Conservation (phyloP, 2,888 invertebrate species). For the Tipula vernalis region DNA sequence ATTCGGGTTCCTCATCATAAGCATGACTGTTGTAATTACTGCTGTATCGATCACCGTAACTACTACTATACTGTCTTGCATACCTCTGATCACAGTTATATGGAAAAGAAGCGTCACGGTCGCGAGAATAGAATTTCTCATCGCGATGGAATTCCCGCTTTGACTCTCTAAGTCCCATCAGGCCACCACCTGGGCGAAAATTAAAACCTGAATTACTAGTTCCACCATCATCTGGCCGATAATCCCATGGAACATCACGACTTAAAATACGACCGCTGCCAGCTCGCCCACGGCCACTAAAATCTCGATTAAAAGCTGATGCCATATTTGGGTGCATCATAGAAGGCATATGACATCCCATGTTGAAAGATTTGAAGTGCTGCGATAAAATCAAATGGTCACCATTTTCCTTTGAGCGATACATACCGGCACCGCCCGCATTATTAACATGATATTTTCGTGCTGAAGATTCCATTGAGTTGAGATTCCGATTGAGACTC, state of each 20-base stretch:
- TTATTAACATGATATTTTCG: neutral
- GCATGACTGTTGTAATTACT: neutral
- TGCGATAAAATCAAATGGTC: neutral
- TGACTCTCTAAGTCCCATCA: neutral
- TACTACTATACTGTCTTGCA: neutral
- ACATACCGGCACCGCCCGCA: neutral
- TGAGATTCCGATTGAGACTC: neutral
- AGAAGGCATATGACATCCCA: neutral
- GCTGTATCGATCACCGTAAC: neutral
- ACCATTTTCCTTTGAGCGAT: neutral
- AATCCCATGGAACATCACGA: constrained; percentile 4
- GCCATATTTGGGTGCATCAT: neutral
- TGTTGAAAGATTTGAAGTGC: neutral
- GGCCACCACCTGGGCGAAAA: neutral
- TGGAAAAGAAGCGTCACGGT: neutral
- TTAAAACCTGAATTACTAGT: neutral
- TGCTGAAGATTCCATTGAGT: neutral
- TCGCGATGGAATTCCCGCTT: neutral
- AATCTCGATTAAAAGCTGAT: neutral
- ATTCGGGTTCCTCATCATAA: constrained; percentile 26
- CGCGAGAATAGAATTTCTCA: neutral
- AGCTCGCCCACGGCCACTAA: neutral
- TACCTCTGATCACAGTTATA: neutral
- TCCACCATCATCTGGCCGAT: neutral
- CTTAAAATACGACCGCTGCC: constrained; percentile 4